These are phyloP conservation scores for Sinotaia quadrata DNA, from an alignment of 2,888 invertebrate genomes.

Conservation along the genomic window DNA sequence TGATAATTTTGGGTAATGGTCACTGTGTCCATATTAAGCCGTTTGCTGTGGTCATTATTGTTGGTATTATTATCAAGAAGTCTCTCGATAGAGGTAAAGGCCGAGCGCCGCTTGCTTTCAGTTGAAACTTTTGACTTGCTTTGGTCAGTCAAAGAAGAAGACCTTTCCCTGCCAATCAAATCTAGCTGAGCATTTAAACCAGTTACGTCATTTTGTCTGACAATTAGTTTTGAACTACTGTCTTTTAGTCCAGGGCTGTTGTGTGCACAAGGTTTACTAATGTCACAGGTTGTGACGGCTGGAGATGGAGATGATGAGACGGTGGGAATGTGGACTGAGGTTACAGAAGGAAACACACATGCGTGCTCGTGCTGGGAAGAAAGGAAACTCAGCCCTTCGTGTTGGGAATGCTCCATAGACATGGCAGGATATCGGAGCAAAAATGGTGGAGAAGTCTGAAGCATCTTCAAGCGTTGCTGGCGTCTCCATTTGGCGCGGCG, in stretches of 20 bases:
- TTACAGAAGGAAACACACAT: neutral
- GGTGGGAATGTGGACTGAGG: neutral
- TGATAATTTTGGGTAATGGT: neutral
- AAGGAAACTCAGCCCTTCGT: neutral
- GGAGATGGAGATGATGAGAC: neutral
- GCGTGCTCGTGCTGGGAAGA: neutral
- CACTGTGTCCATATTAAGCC: neutral
- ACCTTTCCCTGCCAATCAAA: too few species aligned
- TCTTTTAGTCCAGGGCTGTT: too few species aligned
- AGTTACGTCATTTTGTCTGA: too few species aligned
- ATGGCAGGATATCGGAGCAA: slow-evolving; percentile 35
- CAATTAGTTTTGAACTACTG: too few species aligned
- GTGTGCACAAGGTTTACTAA: too few species aligned
- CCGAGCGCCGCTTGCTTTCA: slow-evolving; percentile 15
- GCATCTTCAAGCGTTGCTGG: slow-evolving; percentile 55
- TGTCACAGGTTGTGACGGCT: neutral
- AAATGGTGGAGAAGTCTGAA: slow-evolving; percentile 50
- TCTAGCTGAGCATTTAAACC: too few species aligned
- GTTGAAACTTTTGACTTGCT: too few species aligned
- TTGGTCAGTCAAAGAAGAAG: too few species aligned
- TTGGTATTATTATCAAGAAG: slow-evolving; percentile 1
- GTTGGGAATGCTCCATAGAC: neutral
- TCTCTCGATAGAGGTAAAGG: slow-evolving; percentile 25
- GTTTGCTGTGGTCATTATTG: neutral
- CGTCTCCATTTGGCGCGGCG: slow-evolving; percentile 64